phyloP scores from a whole-genome alignment of 2,888 invertebrate genomes.

The Ophion slaviceki region DNA sequence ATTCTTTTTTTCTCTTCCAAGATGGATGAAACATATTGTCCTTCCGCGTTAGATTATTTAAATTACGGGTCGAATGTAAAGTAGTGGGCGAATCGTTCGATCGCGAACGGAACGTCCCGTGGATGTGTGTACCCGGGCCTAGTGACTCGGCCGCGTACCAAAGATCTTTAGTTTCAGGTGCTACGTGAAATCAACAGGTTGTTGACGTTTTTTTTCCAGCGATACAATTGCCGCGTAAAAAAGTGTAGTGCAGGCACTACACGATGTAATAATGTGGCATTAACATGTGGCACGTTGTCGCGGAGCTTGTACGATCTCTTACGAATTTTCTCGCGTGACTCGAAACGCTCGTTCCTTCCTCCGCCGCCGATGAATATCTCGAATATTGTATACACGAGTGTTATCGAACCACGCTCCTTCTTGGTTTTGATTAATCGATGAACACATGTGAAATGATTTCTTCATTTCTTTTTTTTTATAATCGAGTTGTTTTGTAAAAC shows the following conservation, averaged over 20 bases:
- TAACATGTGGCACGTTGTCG: constrained; percentile 13
- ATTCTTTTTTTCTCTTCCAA: not conserved
- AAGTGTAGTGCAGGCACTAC: not conserved
- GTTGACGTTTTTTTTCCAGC: constrained; percentile 64
- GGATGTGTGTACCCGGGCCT: constrained; percentile 2
- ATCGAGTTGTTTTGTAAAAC: no score
- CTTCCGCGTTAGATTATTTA: no score
- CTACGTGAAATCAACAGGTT: constrained; percentile 68
- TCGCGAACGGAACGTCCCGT: not conserved
- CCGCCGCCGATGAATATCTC: constrained; percentile 39
- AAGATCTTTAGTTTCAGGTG: constrained; percentile 50
- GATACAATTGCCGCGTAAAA: constrained; percentile 38
- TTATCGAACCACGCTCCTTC: constrained; percentile 18
- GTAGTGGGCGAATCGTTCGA: not conserved
- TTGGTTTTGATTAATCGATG: constrained; percentile 13
- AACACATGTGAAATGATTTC: not conserved
- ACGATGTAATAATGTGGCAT: constrained; percentile 17
- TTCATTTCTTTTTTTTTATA: constrained; percentile 7
- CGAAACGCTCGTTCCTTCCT: constrained; percentile 11
- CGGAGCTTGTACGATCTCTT: constrained; percentile 29
- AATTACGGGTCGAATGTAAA: not conserved
- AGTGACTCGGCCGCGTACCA: constrained; percentile 7
- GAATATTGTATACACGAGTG: constrained; percentile 31
- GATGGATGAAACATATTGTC: no score
- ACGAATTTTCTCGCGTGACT: constrained; percentile 59